Conservation (phyloP, 2,113 vertebrate species). For the Dermatemys mawii region DNA sequence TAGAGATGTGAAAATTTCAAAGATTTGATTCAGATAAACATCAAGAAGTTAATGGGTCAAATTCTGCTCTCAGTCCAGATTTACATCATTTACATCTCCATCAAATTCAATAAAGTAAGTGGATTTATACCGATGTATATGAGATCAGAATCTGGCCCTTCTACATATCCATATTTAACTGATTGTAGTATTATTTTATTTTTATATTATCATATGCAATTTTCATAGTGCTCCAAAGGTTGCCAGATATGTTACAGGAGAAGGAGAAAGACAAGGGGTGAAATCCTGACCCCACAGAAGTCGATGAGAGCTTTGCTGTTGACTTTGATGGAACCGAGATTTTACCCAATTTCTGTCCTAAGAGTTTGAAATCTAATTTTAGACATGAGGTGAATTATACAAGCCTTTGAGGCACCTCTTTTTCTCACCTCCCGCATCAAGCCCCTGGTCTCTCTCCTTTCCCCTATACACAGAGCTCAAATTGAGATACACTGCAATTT, state of each 20-base stretch:
- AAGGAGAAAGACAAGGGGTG: fast-evolving
- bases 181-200: neutral
- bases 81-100: neutral
- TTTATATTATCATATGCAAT: neutral
- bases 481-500: neutral
- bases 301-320: neutral
- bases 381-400: neutral
- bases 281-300: neutral
- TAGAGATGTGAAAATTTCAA: neutral
- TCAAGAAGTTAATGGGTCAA: neutral
- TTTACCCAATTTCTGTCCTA: neutral
- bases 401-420: constrained; percentile 38
- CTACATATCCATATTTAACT: neutral
- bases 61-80: neutral
- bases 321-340: neutral
- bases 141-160: neutral
- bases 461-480: constrained; percentile 2
- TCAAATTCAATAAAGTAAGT: neutral
- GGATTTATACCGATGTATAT: neutral
- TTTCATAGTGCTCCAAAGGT: neutral
- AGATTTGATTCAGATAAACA: neutral
- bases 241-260: neutral
- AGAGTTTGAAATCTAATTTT: neutral
- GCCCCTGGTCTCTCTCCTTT: neutral
- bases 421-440: neutral